Percentiles rank a stretch among this genome's conserved stretches.
phyloP scores from a whole-genome alignment of 2,797 vertebrate species.

The Gephyroberyx darwinii region DNA sequence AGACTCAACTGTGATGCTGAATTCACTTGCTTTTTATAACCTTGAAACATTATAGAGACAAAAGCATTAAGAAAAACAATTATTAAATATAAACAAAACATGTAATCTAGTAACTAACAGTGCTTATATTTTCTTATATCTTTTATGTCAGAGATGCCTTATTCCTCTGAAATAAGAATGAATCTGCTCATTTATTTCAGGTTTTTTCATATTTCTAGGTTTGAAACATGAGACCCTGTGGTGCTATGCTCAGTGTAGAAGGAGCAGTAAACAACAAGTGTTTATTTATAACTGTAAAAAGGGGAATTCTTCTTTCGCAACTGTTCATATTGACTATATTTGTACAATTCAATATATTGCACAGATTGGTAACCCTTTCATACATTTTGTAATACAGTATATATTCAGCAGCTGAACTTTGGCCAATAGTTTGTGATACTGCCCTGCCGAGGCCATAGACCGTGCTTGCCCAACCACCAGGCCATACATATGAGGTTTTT shows the following conservation, averaged over 20 bases:
- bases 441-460: slow-evolving; percentile 64
- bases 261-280: slow-evolving; percentile 65
- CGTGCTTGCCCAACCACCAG: slow-evolving; percentile 45
- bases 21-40: slow-evolving; percentile 80
- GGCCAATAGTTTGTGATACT: slow-evolving; percentile 56
- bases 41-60: slow-evolving; percentile 65
- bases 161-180: slow-evolving; percentile 87
- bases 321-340: slow-evolving; percentile 88
- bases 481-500: slow-evolving; percentile 61
- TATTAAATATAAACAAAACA: slow-evolving; percentile 75
- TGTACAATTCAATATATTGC: slow-evolving; percentile 88
- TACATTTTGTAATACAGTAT: slow-evolving; percentile 73
- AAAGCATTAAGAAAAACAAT: slow-evolving; percentile 49
- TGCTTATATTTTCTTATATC: slow-evolving; percentile 84
- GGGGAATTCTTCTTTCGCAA: slow-evolving; percentile 87
- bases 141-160: slow-evolving; percentile 86
- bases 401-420: slow-evolving; percentile 57
- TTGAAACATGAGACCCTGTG: slow-evolving; percentile 74
- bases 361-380: slow-evolving; percentile 81
- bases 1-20: slow-evolving; percentile 81
- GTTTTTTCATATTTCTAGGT: slow-evolving; percentile 77
- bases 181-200: slow-evolving; percentile 73
- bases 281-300: slow-evolving; percentile 81
- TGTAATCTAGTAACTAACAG: slow-evolving; percentile 85
- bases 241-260: slow-evolving; percentile 76